Percentiles rank a stretch among this genome's conserved stretches.
Conservation (phyloP, 2,888 invertebrate genomes). For the Vesta saturnalis region DNA sequence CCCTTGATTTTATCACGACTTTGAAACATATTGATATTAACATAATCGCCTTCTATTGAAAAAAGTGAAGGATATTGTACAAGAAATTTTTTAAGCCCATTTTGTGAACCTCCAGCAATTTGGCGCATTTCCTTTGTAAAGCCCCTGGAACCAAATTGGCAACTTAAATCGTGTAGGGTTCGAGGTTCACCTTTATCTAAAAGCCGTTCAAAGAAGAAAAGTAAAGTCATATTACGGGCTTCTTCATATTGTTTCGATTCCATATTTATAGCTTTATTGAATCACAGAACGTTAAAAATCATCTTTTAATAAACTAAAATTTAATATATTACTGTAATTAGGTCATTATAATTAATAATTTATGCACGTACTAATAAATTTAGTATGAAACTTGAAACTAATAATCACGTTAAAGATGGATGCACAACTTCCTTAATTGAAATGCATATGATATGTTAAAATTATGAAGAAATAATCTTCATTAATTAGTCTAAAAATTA, state of each 20-base stretch:
- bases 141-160: conserved; percentile 98
- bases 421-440: background rate
- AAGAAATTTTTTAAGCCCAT: conserved; percentile 96
- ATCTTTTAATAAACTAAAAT: background rate
- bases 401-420: background rate
- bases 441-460: background rate
- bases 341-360: background rate
- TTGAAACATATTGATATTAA: conserved; percentile 84
- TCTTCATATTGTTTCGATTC: conserved; percentile 95
- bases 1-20: conserved; percentile 64
- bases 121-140: conserved; percentile 99
- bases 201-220: conserved; percentile 98
- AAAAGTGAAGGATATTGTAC: conserved; percentile 97
- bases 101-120: conserved; percentile 94
- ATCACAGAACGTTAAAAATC: background rate
- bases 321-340: background rate
- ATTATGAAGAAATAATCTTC: background rate
- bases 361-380: background rate
- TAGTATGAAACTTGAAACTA: background rate
- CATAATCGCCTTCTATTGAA: conserved; percentile 92
- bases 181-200: conserved; percentile 97
- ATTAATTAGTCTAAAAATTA: background rate
- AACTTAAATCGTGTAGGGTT: conserved; percentile 96
- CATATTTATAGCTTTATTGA: too few species aligned
- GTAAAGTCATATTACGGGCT: conserved; percentile 92